Conservation (phyloP, 2,113 vertebrate species). For the Elephas maximus region DNA sequence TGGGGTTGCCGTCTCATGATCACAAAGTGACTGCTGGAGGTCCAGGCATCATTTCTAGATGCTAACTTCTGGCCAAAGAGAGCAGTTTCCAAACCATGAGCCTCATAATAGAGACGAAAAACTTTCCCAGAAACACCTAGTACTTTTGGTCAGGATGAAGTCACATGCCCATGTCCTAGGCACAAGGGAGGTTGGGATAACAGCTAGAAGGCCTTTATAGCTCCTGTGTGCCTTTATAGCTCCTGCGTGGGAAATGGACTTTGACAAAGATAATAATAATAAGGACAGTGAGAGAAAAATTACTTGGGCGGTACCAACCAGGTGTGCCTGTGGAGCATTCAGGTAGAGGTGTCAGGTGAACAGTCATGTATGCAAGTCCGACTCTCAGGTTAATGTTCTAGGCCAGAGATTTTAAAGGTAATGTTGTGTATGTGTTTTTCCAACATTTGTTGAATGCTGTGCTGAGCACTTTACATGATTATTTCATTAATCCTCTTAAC, state of each 20-base stretch:
- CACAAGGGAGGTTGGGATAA: not conserved
- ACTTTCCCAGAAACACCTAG: not conserved
- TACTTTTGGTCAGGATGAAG: not conserved
- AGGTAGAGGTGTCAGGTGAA: not conserved
- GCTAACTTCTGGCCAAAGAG: not conserved
- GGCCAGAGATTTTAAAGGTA: not conserved
- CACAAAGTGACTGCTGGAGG: not conserved
- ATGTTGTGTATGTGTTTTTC: not conserved
- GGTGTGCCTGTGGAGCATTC: not conserved
- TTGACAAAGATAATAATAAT: not conserved
- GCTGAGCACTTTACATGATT: not conserved
- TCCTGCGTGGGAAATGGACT: not conserved
- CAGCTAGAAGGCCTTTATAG: not conserved
- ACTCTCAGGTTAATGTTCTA: not conserved
- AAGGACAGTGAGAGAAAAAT: not conserved
- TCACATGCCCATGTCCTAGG: not conserved
- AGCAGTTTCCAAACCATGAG: not conserved
- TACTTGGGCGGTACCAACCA: not conserved
- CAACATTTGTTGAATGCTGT: not conserved
- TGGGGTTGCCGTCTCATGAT: not conserved
- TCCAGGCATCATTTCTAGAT: not conserved
- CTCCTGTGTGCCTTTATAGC: not conserved
- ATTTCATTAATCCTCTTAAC: not conserved
- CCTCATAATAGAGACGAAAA: conserved; percentile 31
- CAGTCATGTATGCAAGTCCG: not conserved